Base-by-base conservation (phyloP, 2,888 invertebrate genomes). In the Drosophila quasianomalipes region DNA sequence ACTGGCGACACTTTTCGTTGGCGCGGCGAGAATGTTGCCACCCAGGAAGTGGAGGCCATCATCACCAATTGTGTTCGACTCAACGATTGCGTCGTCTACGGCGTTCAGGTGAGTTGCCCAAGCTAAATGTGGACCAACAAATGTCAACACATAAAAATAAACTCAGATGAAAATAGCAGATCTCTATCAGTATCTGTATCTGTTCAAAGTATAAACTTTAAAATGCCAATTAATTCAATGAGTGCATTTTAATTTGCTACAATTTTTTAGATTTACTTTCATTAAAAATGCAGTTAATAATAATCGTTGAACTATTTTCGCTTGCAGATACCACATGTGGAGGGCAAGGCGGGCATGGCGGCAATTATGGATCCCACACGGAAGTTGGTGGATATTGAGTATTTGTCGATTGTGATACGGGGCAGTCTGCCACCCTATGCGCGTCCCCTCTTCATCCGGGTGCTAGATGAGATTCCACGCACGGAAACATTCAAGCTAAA, bases 11-110 rank as follows among this genome's bases (percentile, higher is more conserved):
- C 97, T 0, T 97, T 96, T 94, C 95, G 96, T 89, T 98, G 98
- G 98, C 96, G 97, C 92, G 99, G 99, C 19, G 99, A 99, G 94
- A 99, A 99, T 93, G 98, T 99, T 1, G 97, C 99, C 68, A 99
- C 99, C 1, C 96, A 97, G 0, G 99, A 99, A 94, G 98, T 99
- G 28, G 99, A 99, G 94, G 96, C 97, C 64, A 96, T 97, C 14
- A 95, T 99, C 79, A 97, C 96, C 74, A 96, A 96, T 66, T 95
- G 96, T 35, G 94, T 97, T 59, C 95, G 95, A 1, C 95, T 97
- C 71, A 95, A 95, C 74, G 97, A 97, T 82, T 96, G 96, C 75
- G 96, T 96, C 4, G 98, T 98, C 0, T 99, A 98, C 91, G 99
- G 99, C 1, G 98, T 99, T 0, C 96, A 97, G 94, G 97, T 99